Base-by-base conservation (phyloP, 2,888 invertebrate species). In the Tenthredo amoena region DNA sequence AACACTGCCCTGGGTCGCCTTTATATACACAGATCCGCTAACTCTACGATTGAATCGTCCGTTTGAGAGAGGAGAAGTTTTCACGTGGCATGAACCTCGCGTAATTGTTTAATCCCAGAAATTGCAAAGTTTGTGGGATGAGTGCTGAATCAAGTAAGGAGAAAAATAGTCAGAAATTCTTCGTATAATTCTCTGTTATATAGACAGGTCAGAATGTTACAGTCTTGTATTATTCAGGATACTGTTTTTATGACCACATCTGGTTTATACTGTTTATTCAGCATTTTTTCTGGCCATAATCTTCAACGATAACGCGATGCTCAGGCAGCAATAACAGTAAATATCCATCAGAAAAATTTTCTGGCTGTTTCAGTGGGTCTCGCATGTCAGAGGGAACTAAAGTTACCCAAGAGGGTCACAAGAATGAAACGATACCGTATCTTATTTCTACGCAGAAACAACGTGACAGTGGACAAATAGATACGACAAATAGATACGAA, bases 261-360 rank as follows among this genome's bases (percentile, higher is more conserved):
- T 50, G 76, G n/a, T 76, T 76, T 18, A 50, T 55, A 31, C 76
- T 47, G 43, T 76, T 76, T 76, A 76, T 76, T 50, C 76, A 50
- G 47, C 76, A 50, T 76, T 76, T 50, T 76, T 50, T 76, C 15
- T 6, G 40, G 43, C 74, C 74, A 74, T 74, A 74, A 74, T 74
- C 74, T 74, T 26, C 43, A 43, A 74, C 74, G 74, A 74, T 74
- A 74, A 74, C 74, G 37, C 71, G 71, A 37, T 71, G 37, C n/a
- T 71, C 71, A 74, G 74, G 43, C 43, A 43, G 74, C 43, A 74
- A 74, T 74, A 74, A 74, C 74, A 74, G 74, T 74, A 74, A 74
- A 74, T 74, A 74, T 74, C 74, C 74, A 74, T 74, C 40, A 74
- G 74, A 43, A 74, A 74, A 74, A 74, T 74, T 74, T 43, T 10